A percentile compares a stretch with the other conserved stretches of the same genome.
Conservation (phyloP, 2,113 vertebrate species). For the Cinclus cinclus region DNA sequence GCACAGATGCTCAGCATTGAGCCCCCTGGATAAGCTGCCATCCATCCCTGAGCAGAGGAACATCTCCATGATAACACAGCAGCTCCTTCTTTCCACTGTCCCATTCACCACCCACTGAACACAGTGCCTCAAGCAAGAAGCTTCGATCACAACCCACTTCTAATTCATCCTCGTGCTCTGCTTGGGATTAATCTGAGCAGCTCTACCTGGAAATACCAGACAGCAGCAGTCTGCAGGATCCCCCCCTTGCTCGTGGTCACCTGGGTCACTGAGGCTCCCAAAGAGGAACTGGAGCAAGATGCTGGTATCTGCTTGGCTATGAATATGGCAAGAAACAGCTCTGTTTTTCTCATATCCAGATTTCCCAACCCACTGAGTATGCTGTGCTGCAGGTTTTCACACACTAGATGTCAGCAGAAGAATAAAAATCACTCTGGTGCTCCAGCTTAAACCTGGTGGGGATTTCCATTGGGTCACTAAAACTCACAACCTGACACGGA, state of each 20-base stretch:
- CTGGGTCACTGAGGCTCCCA: background rate
- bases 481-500: background rate
- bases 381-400: background rate
- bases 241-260: background rate
- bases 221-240: background rate
- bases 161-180: background rate
- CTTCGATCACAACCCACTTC: background rate
- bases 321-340: background rate
- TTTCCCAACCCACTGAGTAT: accelerated
- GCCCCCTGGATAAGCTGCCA: background rate
- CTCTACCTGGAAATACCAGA: background rate
- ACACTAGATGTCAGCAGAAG: conserved; percentile 60
- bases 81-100: background rate
- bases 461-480: background rate
- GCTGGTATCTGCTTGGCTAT: background rate
- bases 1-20: background rate
- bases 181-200: background rate
- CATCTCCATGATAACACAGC: background rate
- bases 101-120: background rate
- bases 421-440: background rate
- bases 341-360: accelerated
- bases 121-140: accelerated
- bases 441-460: background rate
- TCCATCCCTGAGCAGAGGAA: background rate
- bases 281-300: background rate